A percentile compares a stretch with the other conserved stretches of the same genome.
Evolutionary conservation across 2,797 vertebrate genomes (phyloP).

Genomic region (Fundulus diaphanus): DNA sequence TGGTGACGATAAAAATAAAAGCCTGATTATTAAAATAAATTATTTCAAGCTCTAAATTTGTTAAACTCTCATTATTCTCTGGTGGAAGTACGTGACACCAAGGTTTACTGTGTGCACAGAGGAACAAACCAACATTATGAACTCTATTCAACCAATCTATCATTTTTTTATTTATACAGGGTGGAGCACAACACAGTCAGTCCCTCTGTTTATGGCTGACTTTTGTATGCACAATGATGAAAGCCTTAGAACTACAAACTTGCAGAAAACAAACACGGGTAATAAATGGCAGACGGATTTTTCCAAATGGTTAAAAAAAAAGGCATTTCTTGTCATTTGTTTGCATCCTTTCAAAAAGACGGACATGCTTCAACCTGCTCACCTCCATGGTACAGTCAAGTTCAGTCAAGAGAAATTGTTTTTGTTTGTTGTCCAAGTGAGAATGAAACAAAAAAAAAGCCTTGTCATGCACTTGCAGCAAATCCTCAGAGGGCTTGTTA

Average conservation of each 20-base stretch:
- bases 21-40: not conserved
- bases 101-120: not conserved
- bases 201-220: not conserved
- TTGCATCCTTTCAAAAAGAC: not conserved
- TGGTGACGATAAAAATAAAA: not conserved
- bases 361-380: not conserved
- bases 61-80: not conserved
- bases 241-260: not conserved
- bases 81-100: too few species aligned
- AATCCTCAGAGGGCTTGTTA: not conserved
- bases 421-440: not conserved
- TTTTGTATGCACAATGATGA: not conserved
- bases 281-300: not conserved
- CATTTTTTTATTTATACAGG: not conserved
- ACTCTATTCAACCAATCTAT: not conserved
- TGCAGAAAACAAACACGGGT: not conserved
- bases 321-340: not conserved
- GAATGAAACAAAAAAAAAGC: not conserved
- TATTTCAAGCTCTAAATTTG: not conserved
- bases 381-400: not conserved
- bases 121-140: not conserved
- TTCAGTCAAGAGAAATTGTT: not conserved
- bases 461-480: conserved; percentile 4
- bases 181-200: not conserved
- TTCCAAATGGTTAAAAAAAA: not conserved